A percentile compares a stretch with the other conserved stretches of the same genome.
Conservation (phyloP, 2,113 vertebrate genomes). For the Pteruthius melanotis region DNA sequence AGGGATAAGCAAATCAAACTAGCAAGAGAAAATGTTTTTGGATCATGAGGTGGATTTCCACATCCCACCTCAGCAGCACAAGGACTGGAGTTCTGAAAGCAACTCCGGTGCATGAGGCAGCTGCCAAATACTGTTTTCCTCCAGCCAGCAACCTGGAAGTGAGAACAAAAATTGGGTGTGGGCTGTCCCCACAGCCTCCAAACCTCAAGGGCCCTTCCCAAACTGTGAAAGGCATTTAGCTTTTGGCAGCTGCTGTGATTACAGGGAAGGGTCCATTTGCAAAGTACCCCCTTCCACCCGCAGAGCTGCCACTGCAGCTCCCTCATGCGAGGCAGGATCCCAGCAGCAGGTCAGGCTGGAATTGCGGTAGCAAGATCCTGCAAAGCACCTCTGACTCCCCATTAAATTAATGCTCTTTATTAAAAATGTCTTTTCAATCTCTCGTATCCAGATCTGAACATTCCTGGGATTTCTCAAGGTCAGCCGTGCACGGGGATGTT, state of each 20-base stretch:
- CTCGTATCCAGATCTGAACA: neutral
- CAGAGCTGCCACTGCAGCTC: neutral
- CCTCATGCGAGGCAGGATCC: neutral
- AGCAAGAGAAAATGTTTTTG: neutral
- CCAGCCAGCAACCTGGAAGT: neutral
- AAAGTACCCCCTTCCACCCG: neutral
- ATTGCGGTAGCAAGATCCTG: rapidly evolving
- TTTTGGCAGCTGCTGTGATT: neutral
- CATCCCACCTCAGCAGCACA: neutral
- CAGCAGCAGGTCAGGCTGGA: neutral
- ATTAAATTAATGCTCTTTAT: neutral
- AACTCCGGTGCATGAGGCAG: neutral
- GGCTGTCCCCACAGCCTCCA: neutral
- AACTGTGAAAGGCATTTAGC: neutral
- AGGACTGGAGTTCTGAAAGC: neutral
- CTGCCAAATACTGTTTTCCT: neutral
- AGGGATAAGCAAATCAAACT: neutral
- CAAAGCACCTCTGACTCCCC: neutral
- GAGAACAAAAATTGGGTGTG: rapidly evolving
- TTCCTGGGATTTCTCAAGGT: neutral
- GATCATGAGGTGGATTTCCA: neutral
- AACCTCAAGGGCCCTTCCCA: neutral
- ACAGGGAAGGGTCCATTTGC: neutral
- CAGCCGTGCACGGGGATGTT: neutral
- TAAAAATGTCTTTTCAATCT: neutral